A percentile compares a stretch with the other conserved stretches of the same genome.
phyloP scores from a whole-genome alignment of 1,140 invertebrate species.

The Dendrolimus punctatus region DNA sequence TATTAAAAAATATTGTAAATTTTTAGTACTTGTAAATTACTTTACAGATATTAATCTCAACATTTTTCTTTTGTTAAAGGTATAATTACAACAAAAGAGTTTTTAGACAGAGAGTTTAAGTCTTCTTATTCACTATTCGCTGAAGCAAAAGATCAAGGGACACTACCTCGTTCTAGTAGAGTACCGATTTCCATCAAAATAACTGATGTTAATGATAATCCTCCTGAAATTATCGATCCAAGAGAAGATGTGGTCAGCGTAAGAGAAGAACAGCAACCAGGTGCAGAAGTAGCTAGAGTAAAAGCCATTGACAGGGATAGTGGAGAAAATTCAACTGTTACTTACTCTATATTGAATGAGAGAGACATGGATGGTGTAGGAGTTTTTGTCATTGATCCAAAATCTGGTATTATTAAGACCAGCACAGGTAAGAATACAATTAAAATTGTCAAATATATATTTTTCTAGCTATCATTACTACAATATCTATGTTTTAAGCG shows the following conservation, averaged over 20 bases:
- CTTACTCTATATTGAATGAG: constrained; percentile 89
- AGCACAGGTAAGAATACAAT: constrained; percentile 70
- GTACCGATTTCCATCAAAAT: constrained; percentile 83
- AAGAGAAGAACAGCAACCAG: constrained; percentile 88
- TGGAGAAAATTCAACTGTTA: constrained; percentile 90
- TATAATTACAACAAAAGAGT: constrained; percentile 85
- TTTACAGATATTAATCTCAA: background rate
- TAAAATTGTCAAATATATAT: no score
- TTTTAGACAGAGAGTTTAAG: constrained; percentile 88
- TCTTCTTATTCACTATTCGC: constrained; percentile 86
- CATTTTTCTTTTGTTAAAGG: constrained; percentile 73
- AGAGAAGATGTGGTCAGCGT: constrained; percentile 90
- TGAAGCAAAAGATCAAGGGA: constrained; percentile 89
- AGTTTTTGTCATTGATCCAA: constrained; percentile 89
- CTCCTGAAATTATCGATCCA: constrained; percentile 89
- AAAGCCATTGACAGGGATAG: constrained; percentile 90
- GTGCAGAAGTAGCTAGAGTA: constrained; percentile 87
- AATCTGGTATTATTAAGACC: constrained; percentile 90
- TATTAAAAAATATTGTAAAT: background rate
- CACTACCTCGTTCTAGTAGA: constrained; percentile 80
- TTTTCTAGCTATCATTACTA: no score
- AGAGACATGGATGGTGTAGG: constrained; percentile 87
- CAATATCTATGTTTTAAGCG: background rate
- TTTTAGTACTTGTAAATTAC: background rate
- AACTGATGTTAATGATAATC: constrained; percentile 92